Percentiles rank a stretch among this genome's conserved stretches.
Evolutionary conservation across 1,140 invertebrate species (phyloP).

Genomic region (Maconellicoccus hirsutus): DNA sequence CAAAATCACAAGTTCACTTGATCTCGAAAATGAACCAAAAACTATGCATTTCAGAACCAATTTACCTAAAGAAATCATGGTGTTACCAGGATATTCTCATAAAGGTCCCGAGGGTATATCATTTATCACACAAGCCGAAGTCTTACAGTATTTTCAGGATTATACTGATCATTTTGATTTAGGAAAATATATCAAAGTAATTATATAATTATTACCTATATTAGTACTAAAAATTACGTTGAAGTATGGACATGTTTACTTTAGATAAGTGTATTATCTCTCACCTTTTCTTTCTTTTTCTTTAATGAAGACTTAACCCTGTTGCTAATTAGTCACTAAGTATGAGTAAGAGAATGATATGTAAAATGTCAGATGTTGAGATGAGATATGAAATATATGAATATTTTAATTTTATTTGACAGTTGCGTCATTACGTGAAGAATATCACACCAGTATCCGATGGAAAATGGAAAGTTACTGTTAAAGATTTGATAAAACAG

Average conservation of each 20-base stretch:
- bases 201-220: not conserved
- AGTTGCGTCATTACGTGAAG: slow-evolving; percentile 55
- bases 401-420: too few relatives aligned
- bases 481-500: slow-evolving; percentile 46
- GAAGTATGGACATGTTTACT: too few relatives aligned
- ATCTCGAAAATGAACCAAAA: too few relatives aligned
- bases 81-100: slow-evolving; percentile 55
- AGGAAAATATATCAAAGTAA: slow-evolving; percentile 53
- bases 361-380: too few relatives aligned
- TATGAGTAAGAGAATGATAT: too few relatives aligned
- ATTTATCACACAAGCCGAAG: slow-evolving; percentile 64
- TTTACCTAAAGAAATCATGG: slow-evolving; percentile 68
- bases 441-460: slow-evolving; percentile 42
- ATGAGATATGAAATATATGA: too few relatives aligned
- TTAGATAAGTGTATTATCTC: too few relatives aligned
- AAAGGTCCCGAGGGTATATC: slow-evolving; percentile 48
- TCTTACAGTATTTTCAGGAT: slow-evolving; percentile 63
- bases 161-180: slow-evolving; percentile 63
- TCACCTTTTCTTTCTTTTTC: too few relatives aligned
- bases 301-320: too few relatives aligned
- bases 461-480: slow-evolving; percentile 47
- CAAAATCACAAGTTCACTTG: too few relatives aligned
- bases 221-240: too few relatives aligned
- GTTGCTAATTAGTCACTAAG: too few relatives aligned
- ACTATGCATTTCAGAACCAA: slow-evolving; percentile 61